Evolutionary conservation across 64 coral and sea anemone species (phyloP).

Genomic region (Dendrophyllia cribrosa): DNA sequence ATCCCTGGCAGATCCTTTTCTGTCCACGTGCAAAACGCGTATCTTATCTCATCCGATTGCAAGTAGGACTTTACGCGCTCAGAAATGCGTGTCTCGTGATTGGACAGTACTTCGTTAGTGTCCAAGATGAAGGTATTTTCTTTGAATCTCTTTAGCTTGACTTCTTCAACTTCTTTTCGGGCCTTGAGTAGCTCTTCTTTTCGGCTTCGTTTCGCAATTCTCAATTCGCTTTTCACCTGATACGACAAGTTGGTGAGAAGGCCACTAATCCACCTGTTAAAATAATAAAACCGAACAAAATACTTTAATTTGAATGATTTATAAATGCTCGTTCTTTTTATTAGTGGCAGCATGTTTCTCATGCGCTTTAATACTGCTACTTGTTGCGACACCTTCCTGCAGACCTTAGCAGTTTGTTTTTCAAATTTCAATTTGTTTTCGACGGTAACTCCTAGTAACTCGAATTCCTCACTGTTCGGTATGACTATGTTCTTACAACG

Average conservation of each 20-base stretch:
- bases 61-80: not conserved
- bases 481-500: too few species aligned
- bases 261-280: not conserved
- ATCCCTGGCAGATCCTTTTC: not conserved
- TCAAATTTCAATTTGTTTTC: too few species aligned
- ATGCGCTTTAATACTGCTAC: too few species aligned
- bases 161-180: not conserved
- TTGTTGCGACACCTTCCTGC: too few species aligned
- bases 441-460: too few species aligned
- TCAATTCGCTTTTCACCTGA: not conserved
- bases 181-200: not conserved
- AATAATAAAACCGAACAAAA: not conserved
- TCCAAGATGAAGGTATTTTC: not conserved
- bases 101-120: not conserved
- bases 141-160: not conserved
- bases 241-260: not conserved
- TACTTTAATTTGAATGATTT: too few species aligned
- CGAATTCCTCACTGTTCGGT: too few species aligned
- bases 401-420: too few species aligned
- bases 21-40: not conserved
- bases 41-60: not conserved
- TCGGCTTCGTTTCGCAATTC: not conserved
- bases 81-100: not conserved
- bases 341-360: too few species aligned
- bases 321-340: too few species aligned